phyloP scores from a whole-genome alignment of 2,113 vertebrate species.

The Chamaetylas fuelleborni region DNA sequence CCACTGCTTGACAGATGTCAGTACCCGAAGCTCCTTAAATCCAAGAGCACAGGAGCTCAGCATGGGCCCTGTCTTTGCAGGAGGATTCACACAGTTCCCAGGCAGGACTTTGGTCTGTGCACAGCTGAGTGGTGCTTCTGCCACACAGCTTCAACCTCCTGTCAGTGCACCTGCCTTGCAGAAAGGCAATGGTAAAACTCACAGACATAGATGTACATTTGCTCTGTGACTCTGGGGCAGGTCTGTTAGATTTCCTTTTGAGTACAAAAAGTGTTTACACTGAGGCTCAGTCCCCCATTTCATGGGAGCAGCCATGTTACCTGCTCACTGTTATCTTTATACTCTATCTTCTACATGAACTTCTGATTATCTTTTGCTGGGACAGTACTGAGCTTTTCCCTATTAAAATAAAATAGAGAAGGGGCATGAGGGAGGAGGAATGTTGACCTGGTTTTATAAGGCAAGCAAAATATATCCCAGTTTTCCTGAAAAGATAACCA shows the following conservation, averaged over 20 bases:
- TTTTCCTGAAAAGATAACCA: not conserved
- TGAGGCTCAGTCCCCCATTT: not conserved
- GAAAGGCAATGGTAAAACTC: not conserved
- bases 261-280: not conserved
- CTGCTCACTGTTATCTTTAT: not conserved
- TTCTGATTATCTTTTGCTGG: not conserved
- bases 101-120: not conserved
- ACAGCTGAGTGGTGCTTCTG: not conserved
- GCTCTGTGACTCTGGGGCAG: not conserved
- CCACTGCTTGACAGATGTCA: not conserved
- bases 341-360: not conserved
- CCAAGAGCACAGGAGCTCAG: not conserved
- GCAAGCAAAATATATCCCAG: not conserved
- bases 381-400: not conserved
- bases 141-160: not conserved
- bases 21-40: not conserved
- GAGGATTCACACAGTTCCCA: not conserved
- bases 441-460: not conserved
- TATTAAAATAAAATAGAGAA: not conserved
- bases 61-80: not conserved
- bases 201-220: not conserved
- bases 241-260: not conserved
- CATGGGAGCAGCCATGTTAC: not conserved
- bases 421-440: not conserved
- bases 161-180: not conserved